phyloP scores from a whole-genome alignment of 2,888 invertebrate species.

The Patella pellucida region DNA sequence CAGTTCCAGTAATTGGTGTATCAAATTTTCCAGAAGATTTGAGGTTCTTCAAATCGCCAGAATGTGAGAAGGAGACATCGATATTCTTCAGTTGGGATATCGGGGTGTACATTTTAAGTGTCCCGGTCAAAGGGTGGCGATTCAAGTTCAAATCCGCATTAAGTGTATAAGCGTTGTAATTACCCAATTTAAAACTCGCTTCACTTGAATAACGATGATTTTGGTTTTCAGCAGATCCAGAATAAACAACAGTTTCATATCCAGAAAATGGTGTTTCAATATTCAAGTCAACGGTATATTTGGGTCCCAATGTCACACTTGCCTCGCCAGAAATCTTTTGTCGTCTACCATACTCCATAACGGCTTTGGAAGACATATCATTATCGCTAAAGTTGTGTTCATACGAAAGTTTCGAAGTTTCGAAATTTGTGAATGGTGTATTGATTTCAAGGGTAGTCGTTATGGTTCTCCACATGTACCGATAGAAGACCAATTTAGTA shows the following conservation, averaged over 20 bases:
- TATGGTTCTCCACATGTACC: constrained; percentile 26
- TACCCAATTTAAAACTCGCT: neutral
- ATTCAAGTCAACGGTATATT: constrained; percentile 28
- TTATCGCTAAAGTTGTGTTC: constrained; percentile 11
- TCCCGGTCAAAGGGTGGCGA: neutral
- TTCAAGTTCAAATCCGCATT: constrained; percentile 3
- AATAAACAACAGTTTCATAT: constrained; percentile 22
- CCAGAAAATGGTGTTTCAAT: constrained; percentile 43
- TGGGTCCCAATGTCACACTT: neutral
- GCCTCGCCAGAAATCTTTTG: neutral
- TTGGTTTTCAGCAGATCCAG: neutral
- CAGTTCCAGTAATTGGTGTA: constrained; percentile 11
- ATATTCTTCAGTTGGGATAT: neutral
- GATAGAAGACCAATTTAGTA: constrained; percentile 31
- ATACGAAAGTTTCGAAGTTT: constrained; percentile 27
- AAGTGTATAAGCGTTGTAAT: neutral
- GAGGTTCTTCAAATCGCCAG: constrained; percentile 12
- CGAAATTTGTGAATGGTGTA: constrained; percentile 28
- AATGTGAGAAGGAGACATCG: constrained; percentile 12
- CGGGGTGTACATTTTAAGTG: neutral
- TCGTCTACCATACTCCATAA: neutral
- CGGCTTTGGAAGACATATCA: neutral
- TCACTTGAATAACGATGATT: neutral
- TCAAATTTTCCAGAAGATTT: constrained; percentile 13
- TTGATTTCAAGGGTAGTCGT: constrained; percentile 29